Evolutionary conservation across 2,113 vertebrate species (phyloP).

Genomic region (Psittacula cyanocephala): DNA sequence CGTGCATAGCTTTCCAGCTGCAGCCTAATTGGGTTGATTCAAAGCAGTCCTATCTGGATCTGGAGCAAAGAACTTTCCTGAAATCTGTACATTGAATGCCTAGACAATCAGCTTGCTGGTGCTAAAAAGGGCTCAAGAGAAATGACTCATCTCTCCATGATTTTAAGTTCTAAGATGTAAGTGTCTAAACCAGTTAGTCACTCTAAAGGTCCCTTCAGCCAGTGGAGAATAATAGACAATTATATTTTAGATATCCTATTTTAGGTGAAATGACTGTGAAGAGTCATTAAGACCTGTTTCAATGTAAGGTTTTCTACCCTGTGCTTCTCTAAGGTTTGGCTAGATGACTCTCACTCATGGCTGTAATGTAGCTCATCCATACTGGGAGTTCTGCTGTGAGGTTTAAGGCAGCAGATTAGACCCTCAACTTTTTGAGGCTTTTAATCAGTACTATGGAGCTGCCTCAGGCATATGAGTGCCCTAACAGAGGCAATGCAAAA

Average conservation of each 20-base stretch:
- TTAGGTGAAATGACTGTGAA: background rate
- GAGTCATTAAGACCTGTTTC: background rate
- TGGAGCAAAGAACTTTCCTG: background rate
- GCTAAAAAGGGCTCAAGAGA: background rate
- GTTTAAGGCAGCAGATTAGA: background rate
- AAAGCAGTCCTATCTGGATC: background rate
- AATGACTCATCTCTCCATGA: background rate
- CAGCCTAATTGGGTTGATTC: background rate
- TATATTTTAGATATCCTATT: background rate
- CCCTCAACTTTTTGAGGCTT: background rate
- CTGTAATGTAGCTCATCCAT: background rate
- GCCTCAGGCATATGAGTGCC: background rate
- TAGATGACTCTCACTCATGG: background rate
- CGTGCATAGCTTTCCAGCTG: background rate
- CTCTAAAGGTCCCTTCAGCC: background rate
- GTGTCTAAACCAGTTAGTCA: background rate
- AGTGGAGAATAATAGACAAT: background rate
- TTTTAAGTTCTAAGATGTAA: background rate
- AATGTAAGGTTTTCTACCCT: background rate
- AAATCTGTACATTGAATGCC: background rate
- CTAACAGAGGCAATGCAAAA: background rate
- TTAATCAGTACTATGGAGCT: background rate
- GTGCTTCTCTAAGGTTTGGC: background rate
- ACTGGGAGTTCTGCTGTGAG: background rate
- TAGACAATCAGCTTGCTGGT: background rate